Evolutionary conservation across 2,888 invertebrate genomes (phyloP), one percentile per base, ranked within the genome.

Genomic region (Drosophila colorata): DNA sequence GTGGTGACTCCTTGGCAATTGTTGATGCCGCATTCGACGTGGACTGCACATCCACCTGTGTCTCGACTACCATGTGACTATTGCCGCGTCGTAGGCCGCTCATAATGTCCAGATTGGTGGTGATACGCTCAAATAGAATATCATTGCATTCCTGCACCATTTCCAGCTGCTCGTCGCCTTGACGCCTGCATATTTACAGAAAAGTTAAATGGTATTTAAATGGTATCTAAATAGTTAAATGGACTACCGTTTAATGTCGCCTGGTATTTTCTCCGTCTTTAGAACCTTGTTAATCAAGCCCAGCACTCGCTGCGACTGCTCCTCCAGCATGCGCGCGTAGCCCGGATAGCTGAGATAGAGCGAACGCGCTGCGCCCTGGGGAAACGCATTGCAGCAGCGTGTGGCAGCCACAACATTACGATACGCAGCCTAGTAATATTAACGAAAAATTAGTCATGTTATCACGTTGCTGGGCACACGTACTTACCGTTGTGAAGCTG

Each of bases 71-170:
- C 63, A 93, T 89, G 64, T 93, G 93, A 0, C 93, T 92, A 76
- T 93, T 93, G 73, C 93, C 93, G 73, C 93, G 94, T 18, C 73
- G 64, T 60, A 93, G 92, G 0, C 95, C 95, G 75, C 93, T 93
- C 57, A 95, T 92, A 59, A 94, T 94, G 90, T 97, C 97, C 78
- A 97, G 93, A 87, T 94, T 93, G 78, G 95, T 94, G 88, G 96
- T 96, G 51, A 97, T 95, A 88, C 95, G 94, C 90, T 98, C 98
- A 49, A 98, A 92, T 66, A 98, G 94, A 47, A 94, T 93, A 92
- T 98, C 98, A 92, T 97, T 98, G 13, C 95, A 95, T 84, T 98
- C 97, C 25, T 95, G 93, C 11, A 98, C 90, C 80, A 96, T 93
- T 69, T 98, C 98, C 81, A 95, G 95, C 89, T 95, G 94, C 74